Evolutionary conservation across 2,888 invertebrate genomes (phyloP), one percentile per base, ranked within the genome.

Genomic region (Drosophila testacea): DNA sequence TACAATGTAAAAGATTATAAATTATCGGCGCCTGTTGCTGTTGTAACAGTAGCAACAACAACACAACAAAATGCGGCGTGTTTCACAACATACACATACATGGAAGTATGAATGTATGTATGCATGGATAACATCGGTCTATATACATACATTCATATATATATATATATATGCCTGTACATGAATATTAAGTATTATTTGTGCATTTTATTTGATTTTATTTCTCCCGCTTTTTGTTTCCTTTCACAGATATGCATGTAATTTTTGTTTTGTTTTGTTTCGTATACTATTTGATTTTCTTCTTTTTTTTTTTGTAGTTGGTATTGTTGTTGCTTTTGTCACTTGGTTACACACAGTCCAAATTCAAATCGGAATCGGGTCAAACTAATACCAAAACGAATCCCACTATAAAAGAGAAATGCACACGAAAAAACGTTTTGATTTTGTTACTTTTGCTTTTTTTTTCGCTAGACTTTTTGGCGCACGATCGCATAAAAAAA

Each of bases 21-120:
- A 83, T 87, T 83, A 83, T 87, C 87, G 84, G 81, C 56, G 56
- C 69, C 80, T 79, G 76, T 69, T 79, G 76, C 76, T 79, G 69
- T 69, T 85, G 83, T 67, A 74, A 84, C 57, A 76, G 55, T 47
- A 69, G 73, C 68, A 67, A 75, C 65, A 67, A 55, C 61, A 65
- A 63, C 54, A 64, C 41, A 62, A 38, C 55, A 71, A 62, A 71
- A 52, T 52, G 65, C 69, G 59, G 75, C 73, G 67, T 69, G 78
- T 81, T 87, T 87, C 84, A 68, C 83, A 86, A 83, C 28, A 30
- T 5, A 30, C 7, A 32, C 34, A 64, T 38, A 55, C 34, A 64
- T 56, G 42, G 38, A 27, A 28, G 16, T 22, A 41, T 48, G 11
- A 16, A 47, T 39, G 30, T 13, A 39, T 36, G n/a, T 32, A 46